These are phyloP conservation scores for Adelphocoris suturalis DNA, from an alignment of 2,888 invertebrate genomes.

Conservation along the genomic window DNA sequence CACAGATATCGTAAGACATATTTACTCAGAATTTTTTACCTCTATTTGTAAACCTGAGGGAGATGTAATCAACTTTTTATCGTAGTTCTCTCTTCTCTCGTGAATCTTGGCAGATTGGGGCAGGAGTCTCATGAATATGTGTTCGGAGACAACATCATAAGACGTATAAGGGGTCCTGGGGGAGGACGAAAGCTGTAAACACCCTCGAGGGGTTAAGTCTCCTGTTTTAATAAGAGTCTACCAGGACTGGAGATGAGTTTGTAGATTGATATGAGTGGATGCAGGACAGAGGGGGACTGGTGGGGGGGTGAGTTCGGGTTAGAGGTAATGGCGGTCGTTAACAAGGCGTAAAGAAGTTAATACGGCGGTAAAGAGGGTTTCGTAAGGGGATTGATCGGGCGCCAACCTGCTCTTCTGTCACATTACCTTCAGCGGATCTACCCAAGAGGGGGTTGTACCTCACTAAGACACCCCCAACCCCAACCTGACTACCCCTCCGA, in stretches of 20 bases:
- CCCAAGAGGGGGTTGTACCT: neutral
- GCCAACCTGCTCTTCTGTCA: neutral
- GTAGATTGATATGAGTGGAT: constrained; percentile 66
- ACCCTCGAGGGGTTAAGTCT: neutral
- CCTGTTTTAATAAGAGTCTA: constrained; percentile 59
- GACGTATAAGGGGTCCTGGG: neutral
- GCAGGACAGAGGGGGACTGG: neutral
- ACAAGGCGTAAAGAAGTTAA: constrained; percentile 72
- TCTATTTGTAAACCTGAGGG: no score
- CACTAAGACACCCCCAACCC: neutral
- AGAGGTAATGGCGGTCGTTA: constrained; percentile 65
- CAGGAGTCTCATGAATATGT: neutral
- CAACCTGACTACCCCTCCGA: neutral
- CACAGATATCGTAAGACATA: neutral
- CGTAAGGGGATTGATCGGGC: constrained; percentile 60
- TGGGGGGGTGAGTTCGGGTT: constrained; percentile 9
- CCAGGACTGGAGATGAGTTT: constrained; percentile 58
- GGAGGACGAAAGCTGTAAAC: neutral
- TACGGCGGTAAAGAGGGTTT: constrained; percentile 70
- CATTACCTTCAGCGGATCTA: neutral
- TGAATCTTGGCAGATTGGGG: no score
- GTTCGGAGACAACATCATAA: neutral
- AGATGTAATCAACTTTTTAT: no score
- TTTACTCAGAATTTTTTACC: no score
- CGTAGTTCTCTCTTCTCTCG: no score